phyloP scores from a whole-genome alignment of 2,888 invertebrate genomes.

The Lithodes maja region DNA sequence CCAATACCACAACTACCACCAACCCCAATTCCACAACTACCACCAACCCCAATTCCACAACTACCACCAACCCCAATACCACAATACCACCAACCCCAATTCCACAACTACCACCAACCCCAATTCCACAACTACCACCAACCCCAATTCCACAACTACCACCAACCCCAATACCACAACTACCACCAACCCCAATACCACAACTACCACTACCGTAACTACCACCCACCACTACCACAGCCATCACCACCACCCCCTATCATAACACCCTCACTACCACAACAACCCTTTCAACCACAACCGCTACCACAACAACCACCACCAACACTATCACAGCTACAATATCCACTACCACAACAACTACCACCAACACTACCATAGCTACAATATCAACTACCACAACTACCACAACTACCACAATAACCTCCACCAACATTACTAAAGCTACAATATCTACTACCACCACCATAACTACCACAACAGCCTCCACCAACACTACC shows the following conservation, averaged over 20 bases:
- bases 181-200: not conserved
- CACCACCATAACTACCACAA: not conserved
- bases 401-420: conserved; percentile 1
- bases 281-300: not conserved
- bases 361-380: not conserved
- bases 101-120: not conserved
- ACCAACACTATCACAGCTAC: not conserved
- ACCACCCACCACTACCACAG: not conserved
- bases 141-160: not conserved
- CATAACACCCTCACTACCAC: not conserved
- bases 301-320: not conserved
- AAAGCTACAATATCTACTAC: not conserved
- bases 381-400: conserved; percentile 3
- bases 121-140: not conserved
- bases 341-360: not conserved
- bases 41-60: not conserved
- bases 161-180: not conserved
- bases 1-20: not conserved
- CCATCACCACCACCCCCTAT: not conserved
- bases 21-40: not conserved
- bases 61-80: not conserved
- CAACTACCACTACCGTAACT: not conserved
- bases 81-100: not conserved
- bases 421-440: not conserved
- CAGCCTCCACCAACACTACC: too few relatives aligned